Base-by-base conservation (phyloP, 2,797 vertebrate species). In the Rachycentron canadum region DNA sequence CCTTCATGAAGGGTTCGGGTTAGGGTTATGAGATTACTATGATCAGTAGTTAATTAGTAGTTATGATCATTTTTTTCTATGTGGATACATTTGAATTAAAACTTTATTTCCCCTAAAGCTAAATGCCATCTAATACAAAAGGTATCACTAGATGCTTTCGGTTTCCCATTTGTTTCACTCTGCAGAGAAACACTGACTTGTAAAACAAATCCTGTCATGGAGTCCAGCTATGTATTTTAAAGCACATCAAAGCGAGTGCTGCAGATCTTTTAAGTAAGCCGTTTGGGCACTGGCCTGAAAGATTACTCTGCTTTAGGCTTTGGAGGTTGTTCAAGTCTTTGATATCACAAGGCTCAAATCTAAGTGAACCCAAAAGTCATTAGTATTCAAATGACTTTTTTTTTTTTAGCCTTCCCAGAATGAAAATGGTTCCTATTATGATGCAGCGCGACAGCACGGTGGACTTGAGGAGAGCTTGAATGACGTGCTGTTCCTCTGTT, bases 321-420 rank as follows among this genome's bases (percentile, higher is more conserved):
- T 65, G 59, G 60, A 71, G 43, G 56, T 64, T 11, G 56, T 68
- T 64, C 73, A 53, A 45, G 30, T 68, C 32, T 69, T 23, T 52
- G 23, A 34, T 58, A 36, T 67, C 36, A 47, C n/a, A 13, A 32
- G 43, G 28, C 36, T 56, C 17, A 21, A 47, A 40, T 49, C 59
- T 30, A 40, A 62, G 56, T 26, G 34, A n/a, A 61, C 32, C 62
- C 0, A 19, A 23, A 63, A 40, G 26, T 17, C 7, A 25, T 2
- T 4, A 3, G 6, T 59, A 10, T n/a, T 47, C 4, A 68, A n/a
- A 28, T 17, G n/a, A 50, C n/a, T 13, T 45, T 45, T 45, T 45
- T n/a, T 52, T n/a, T n/a, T n/a, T 0, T 4, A 0, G 9, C 13
- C 11, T 47, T 30, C 49, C 41, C 62, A 40, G 8, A 4, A 19